Evolutionary conservation across 2,888 invertebrate genomes (phyloP).

Genomic region (Hesperia comma): DNA sequence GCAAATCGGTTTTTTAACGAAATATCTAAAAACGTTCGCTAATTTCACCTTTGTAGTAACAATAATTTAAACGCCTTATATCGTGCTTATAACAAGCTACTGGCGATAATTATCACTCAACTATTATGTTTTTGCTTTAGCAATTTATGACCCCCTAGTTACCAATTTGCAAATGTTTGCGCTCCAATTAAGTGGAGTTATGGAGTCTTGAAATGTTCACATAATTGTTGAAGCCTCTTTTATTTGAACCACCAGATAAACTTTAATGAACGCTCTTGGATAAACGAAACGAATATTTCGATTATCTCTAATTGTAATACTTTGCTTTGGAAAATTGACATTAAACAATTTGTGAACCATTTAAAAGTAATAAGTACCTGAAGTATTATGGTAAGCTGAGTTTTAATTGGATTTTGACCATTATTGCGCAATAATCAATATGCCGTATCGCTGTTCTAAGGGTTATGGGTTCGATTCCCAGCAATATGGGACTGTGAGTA

Average conservation of each 20-base stretch:
- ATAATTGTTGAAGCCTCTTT: constrained; percentile 25
- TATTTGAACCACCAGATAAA: constrained; percentile 5
- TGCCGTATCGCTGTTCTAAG: too few species aligned
- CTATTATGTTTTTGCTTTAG: constrained; percentile 13
- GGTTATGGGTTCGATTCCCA: too few species aligned
- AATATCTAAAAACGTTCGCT: too few species aligned
- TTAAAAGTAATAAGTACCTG: neutral
- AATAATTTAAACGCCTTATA: neutral
- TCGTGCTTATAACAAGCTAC: neutral
- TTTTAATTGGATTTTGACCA: too few species aligned
- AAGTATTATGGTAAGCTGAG: too few species aligned
- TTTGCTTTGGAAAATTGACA: neutral
- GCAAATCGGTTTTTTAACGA: too few species aligned
- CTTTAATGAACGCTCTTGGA: constrained; percentile 23
- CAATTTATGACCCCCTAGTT: constrained; percentile 17
- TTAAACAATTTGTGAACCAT: neutral
- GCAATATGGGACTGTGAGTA: too few species aligned
- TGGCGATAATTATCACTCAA: constrained; percentile 11
- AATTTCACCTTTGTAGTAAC: neutral
- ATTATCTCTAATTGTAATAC: constrained; percentile 10
- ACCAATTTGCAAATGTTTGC: constrained; percentile 49
- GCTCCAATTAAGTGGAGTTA: constrained; percentile 28
- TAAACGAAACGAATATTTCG: constrained; percentile 36
- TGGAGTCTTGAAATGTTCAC: constrained; percentile 18
- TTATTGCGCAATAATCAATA: too few species aligned